These are phyloP conservation scores for Neodon shergylaensis DNA, from an alignment of 2,113 vertebrate species.

Conservation along the genomic window DNA sequence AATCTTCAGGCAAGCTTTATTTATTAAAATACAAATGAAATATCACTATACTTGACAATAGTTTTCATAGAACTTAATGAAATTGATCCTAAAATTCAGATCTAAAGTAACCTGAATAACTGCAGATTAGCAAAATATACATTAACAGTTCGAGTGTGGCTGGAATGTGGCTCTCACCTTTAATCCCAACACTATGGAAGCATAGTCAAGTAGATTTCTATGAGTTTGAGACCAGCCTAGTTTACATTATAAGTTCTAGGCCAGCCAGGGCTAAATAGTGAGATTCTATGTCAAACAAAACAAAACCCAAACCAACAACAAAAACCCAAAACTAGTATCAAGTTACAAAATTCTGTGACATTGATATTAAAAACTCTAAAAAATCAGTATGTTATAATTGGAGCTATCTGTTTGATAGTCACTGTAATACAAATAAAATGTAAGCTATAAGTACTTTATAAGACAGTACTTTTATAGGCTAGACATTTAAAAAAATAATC, in stretches of 20 bases:
- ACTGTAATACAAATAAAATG: neutral
- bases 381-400: neutral
- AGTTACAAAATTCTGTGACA: neutral
- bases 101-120: neutral
- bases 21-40: too few relatives aligned
- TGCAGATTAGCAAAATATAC: neutral
- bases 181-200: too few relatives aligned
- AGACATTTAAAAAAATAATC: neutral
- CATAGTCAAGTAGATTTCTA: neutral
- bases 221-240: neutral
- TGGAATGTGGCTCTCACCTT: neutral
- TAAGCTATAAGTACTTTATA: neutral
- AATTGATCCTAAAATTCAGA: conserved; percentile 32
- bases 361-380: neutral
- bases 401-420: neutral
- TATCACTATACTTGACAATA: neutral
- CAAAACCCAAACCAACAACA: neutral
- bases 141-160: neutral
- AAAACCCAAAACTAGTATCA: neutral
- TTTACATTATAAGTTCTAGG: neutral
- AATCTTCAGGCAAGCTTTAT: too few relatives aligned
- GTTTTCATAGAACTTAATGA: conserved; percentile 26
- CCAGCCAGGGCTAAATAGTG: neutral
- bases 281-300: neutral
- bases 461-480: neutral